Conservation (phyloP, 1,140 invertebrate species). For the Drosophila mauritiana region DNA sequence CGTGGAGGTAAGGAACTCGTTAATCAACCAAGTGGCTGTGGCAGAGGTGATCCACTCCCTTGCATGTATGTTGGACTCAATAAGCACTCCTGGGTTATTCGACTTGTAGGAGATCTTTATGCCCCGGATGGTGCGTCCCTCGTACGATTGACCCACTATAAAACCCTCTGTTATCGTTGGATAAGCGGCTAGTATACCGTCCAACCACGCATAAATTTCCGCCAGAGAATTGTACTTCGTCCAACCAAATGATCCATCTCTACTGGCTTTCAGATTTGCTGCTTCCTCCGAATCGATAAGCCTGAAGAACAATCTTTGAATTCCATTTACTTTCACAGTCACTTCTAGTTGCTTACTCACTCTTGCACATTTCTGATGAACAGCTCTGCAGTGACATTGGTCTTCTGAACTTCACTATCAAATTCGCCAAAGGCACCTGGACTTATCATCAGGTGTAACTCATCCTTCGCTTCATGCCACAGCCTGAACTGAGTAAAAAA, state of each 20-base stretch:
- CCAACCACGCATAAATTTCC: constrained; percentile 85
- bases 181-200: constrained; percentile 77
- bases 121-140: constrained; percentile 87
- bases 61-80: constrained; percentile 86
- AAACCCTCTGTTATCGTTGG: constrained; percentile 56
- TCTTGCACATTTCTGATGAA: constrained; percentile 67
- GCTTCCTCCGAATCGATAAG: constrained; percentile 37
- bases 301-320: constrained; percentile 4
- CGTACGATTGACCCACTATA: constrained; percentile 85
- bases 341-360: constrained; percentile 35
- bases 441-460: constrained; percentile 62
- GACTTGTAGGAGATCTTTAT: constrained; percentile 87
- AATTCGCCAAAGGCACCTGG: constrained; percentile 34
- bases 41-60: constrained; percentile 87
- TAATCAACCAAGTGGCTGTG: constrained; percentile 86
- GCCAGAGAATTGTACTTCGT: constrained; percentile 81
- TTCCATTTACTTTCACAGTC: neutral
- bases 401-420: constrained; percentile 5
- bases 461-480: constrained; percentile 50
- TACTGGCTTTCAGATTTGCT: neutral
- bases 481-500: constrained; percentile 49
- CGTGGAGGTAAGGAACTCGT: constrained; percentile 84
- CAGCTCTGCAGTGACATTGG: constrained; percentile 33
- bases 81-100: constrained; percentile 85
- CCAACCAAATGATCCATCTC: constrained; percentile 75